Conservation (phyloP, 2,797 vertebrate species). For the Peromyscus eremicus region DNA sequence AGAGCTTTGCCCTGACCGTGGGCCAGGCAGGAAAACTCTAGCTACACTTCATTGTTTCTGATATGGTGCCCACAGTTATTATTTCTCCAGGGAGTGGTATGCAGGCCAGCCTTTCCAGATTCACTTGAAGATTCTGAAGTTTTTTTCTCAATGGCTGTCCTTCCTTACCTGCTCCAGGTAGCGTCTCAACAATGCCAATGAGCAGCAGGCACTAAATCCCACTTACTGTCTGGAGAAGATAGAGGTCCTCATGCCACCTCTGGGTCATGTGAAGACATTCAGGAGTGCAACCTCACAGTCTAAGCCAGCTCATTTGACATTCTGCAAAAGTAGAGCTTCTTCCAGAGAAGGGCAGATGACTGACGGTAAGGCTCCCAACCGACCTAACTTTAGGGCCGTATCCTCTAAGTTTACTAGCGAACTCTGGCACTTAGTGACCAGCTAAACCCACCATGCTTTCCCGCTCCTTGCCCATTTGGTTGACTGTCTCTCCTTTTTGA, state of each 20-base stretch:
- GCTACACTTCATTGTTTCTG: neutral
- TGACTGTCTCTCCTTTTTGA: neutral
- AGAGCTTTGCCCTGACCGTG: no score
- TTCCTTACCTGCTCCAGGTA: neutral
- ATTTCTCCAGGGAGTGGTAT: neutral
- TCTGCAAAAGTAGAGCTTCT: neutral
- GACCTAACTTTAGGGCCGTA: neutral
- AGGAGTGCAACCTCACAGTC: neutral
- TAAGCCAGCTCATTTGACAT: neutral
- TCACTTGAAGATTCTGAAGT: neutral
- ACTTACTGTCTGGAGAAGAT: neutral
- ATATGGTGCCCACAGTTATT: neutral
- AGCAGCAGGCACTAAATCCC: neutral
- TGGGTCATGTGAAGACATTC: neutral
- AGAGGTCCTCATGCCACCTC: neutral
- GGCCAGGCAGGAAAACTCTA: no score
- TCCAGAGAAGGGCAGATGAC: neutral
- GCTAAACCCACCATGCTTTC: neutral
- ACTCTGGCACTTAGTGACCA: neutral
- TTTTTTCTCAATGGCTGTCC: neutral
- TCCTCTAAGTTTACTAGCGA: neutral
- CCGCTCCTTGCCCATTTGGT: neutral
- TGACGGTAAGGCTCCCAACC: no score
- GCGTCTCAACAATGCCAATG: neutral
- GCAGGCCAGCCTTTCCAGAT: neutral